Conservation (phyloP, 2,113 vertebrate species). For the Fulica atra region DNA sequence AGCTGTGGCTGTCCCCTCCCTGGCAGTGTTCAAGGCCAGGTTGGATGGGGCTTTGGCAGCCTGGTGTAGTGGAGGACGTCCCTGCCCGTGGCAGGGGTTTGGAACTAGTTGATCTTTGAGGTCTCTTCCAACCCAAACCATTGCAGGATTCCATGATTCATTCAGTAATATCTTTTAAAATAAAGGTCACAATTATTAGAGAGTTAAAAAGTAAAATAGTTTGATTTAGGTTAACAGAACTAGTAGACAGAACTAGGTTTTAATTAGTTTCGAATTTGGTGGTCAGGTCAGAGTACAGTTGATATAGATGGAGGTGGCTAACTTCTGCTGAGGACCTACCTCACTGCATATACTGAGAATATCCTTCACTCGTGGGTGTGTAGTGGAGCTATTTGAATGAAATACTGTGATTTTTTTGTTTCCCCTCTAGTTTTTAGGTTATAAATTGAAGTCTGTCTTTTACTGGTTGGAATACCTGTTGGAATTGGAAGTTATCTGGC, state of each 20-base stretch:
- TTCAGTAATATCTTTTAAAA: neutral
- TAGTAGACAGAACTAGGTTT: neutral
- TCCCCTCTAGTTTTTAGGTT: neutral
- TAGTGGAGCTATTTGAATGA: neutral
- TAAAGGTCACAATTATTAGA: neutral
- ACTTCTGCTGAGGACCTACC: neutral
- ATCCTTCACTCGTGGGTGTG: rapidly evolving
- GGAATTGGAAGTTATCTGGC: neutral
- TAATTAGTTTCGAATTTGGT: neutral
- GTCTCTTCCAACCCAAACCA: no score
- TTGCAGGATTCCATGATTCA: neutral
- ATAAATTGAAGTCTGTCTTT: neutral
- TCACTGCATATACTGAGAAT: neutral
- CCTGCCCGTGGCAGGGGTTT: no score
- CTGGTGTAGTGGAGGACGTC: no score
- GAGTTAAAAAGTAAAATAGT: neutral
- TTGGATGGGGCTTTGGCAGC: no score
- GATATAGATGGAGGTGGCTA: neutral
- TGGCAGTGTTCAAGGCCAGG: no score
- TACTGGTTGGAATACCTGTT: neutral
- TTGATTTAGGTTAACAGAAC: neutral
- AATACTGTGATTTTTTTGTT: neutral
- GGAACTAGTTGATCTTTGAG: no score
- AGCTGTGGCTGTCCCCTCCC: no score
- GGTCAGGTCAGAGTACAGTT: neutral